Evolutionary conservation across 2,113 vertebrate species (phyloP).

Genomic region (Sphyrna mokarran): DNA sequence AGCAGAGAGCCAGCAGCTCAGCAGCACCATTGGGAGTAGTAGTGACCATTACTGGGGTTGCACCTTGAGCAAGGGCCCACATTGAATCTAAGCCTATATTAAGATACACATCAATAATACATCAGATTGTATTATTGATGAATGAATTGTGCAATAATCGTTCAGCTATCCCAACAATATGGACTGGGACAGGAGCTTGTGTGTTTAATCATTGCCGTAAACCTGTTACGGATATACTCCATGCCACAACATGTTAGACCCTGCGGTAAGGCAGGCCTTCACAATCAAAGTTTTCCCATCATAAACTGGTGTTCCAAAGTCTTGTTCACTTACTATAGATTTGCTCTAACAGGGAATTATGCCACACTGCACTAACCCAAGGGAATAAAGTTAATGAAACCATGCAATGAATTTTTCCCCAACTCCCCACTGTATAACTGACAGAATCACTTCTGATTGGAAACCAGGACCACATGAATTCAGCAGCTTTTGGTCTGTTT

Average conservation of each 20-base stretch:
- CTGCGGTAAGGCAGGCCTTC: no score
- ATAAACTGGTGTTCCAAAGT: no score
- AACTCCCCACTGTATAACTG: neutral
- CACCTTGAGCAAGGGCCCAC: no score
- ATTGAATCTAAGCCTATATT: no score
- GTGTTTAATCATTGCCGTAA: neutral
- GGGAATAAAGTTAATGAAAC: neutral
- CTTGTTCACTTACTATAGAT: neutral
- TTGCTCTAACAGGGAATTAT: neutral
- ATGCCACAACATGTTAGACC: no score
- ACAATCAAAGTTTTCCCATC: no score
- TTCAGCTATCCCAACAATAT: neutral
- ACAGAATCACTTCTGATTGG: neutral
- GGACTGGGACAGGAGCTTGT: neutral
- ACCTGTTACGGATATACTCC: neutral
- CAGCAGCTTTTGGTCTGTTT: neutral
- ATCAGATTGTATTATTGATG: no score
- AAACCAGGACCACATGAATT: neutral
- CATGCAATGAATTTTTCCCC: neutral
- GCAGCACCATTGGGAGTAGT: no score
- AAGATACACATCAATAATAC: no score
- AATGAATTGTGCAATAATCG: no score
- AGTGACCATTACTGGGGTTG: no score
- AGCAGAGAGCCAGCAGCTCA: no score
- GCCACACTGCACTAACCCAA: neutral